Evolutionary conservation across 2,888 invertebrate species (phyloP).

Genomic region (Drosophila paramelanica): DNA sequence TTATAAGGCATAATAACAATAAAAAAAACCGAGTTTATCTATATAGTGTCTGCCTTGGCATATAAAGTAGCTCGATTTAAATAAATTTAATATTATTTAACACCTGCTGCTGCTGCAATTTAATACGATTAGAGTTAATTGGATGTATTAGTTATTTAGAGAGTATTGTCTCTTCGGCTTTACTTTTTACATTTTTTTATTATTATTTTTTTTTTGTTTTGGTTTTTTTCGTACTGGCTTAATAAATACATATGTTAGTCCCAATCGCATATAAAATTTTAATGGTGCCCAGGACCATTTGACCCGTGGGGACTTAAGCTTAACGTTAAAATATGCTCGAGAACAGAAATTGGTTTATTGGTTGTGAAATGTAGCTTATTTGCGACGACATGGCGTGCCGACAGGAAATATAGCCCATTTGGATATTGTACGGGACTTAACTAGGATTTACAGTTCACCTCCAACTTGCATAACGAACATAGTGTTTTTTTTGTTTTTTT

Average conservation of each 20-base stretch:
- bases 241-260: constrained; percentile 2
- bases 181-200: too few species aligned
- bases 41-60: too few species aligned
- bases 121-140: too few species aligned
- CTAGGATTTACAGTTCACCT: not conserved
- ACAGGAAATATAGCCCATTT: not conserved
- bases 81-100: too few species aligned
- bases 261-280: constrained; percentile 5
- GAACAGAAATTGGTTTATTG: constrained; percentile 17
- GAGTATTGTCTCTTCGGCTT: not conserved
- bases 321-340: constrained; percentile 6
- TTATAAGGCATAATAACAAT: too few species aligned
- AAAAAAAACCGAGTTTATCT: too few species aligned
- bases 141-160: too few species aligned
- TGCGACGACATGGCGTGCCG: not conserved
- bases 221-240: not conserved
- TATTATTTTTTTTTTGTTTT: not conserved
- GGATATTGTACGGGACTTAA: not conserved
- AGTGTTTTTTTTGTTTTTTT: not conserved
- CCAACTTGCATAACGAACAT: not conserved
- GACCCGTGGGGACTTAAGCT: not conserved
- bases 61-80: too few species aligned
- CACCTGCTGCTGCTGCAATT: too few species aligned
- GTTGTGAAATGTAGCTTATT: constrained; percentile 5
- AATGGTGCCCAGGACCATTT: constrained; percentile 1